Percentiles rank a stretch among this genome's conserved stretches.
phyloP scores from a whole-genome alignment of 2,113 vertebrate genomes.

The Riparia riparia region DNA sequence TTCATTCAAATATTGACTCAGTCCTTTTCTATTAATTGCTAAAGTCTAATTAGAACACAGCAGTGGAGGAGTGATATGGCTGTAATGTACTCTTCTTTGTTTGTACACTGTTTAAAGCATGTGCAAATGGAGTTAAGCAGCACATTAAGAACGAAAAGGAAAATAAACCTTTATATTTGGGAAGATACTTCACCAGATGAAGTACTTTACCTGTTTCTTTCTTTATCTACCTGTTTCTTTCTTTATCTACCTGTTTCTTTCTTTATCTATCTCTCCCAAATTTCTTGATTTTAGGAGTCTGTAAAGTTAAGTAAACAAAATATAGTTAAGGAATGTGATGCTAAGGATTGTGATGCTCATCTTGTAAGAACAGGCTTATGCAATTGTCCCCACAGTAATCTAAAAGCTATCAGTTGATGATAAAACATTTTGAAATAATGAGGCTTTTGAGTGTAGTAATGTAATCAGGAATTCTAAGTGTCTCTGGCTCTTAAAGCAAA shows the following conservation, averaged over 20 bases:
- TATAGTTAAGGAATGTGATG: neutral
- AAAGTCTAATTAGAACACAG: neutral
- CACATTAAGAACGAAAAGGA: neutral
- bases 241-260: neutral
- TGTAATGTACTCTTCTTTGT: neutral
- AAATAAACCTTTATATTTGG: neutral
- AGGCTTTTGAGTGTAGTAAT: constrained; percentile 23
- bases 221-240: neutral
- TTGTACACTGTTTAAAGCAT: neutral
- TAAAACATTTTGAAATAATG: constrained; percentile 49
- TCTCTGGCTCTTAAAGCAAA: neutral
- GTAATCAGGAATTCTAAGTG: constrained; percentile 15
- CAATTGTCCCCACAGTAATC: neutral
- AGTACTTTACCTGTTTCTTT: neutral
- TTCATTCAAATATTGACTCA: neutral
- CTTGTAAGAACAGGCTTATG: neutral
- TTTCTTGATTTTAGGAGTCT: neutral
- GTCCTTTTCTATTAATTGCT: neutral
- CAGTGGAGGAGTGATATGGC: neutral
- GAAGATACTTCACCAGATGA: neutral
- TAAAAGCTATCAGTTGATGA: neutral
- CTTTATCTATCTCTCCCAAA: neutral
- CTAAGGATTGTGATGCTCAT: neutral
- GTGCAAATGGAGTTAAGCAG: neutral
- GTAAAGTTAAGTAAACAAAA: neutral